A percentile compares a stretch with the other conserved stretches of the same genome.
Conservation (phyloP, 2,888 invertebrate genomes). For the Platerodrilus igneus region DNA sequence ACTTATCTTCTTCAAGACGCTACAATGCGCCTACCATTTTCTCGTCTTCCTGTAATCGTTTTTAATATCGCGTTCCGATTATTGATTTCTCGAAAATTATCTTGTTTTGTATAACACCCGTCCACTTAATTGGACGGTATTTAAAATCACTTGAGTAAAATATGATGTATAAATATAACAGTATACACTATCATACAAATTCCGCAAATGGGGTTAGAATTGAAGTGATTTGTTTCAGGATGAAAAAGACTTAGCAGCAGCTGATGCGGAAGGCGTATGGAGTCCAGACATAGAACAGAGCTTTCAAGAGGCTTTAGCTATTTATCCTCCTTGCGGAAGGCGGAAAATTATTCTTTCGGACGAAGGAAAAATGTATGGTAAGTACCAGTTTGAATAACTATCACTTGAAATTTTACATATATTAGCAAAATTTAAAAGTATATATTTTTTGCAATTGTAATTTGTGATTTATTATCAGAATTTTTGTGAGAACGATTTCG, state of each 20-base stretch:
- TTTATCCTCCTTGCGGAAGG: constrained; percentile 98
- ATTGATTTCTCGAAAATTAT: too few species aligned
- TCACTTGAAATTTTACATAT: too few species aligned
- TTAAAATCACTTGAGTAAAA: not conserved
- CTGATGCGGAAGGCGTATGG: constrained; percentile 99
- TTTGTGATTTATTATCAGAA: too few species aligned
- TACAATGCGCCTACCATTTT: too few species aligned
- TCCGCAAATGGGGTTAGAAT: not conserved
- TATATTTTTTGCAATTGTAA: too few species aligned
- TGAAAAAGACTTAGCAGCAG: constrained; percentile 87
- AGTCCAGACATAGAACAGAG: constrained; percentile 99
- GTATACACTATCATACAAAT: not conserved
- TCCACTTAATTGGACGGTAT: too few species aligned
- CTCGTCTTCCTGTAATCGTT: too few species aligned
- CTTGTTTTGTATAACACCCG: too few species aligned
- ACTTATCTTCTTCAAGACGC: too few species aligned
- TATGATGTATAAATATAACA: not conserved
- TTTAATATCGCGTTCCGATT: too few species aligned
- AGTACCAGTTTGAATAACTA: constrained; percentile 58
- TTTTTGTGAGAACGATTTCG: not conserved
- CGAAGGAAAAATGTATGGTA: constrained; percentile 99
- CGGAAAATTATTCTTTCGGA: constrained; percentile 99
- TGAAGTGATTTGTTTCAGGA: constrained; percentile 56
- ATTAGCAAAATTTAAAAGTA: too few species aligned
- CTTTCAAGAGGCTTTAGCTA: constrained; percentile 99